These are phyloP conservation scores for Drosophila koepferae DNA, from an alignment of 2,888 invertebrate genomes.

Conservation along the genomic window DNA sequence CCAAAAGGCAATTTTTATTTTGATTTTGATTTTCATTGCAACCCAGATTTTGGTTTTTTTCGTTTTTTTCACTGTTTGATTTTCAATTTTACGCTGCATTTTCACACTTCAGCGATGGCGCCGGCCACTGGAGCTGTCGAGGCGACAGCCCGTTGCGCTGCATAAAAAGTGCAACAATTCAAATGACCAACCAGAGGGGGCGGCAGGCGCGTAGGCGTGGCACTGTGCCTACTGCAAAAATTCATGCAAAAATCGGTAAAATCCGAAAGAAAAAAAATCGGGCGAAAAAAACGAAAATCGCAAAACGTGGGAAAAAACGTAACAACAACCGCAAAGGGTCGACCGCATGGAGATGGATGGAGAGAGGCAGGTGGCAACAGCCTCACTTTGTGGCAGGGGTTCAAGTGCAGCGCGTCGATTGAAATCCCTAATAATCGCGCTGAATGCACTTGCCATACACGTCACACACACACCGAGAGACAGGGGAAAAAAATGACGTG, in stretches of 20 bases:
- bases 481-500: conserved; percentile 3
- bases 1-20: conserved; percentile 43
- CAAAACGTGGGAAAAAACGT: conserved; percentile 59
- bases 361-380: background rate
- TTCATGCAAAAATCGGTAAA: conserved; percentile 73
- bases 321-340: conserved; percentile 75
- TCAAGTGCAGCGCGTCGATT: conserved; percentile 76
- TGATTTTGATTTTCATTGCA: conserved; percentile 35
- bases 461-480: background rate
- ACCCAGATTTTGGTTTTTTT: conserved; percentile 1
- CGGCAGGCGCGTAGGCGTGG: conserved; percentile 8
- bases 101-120: conserved; percentile 72
- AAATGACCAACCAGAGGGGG: conserved; percentile 56
- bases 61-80: background rate
- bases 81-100: conserved; percentile 67
- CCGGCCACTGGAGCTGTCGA: conserved; percentile 26
- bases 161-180: conserved; percentile 81
- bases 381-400: conserved; percentile 11
- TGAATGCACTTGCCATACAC: conserved; percentile 68
- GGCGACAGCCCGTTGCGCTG: conserved; percentile 59
- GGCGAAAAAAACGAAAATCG: conserved; percentile 16
- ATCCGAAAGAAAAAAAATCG: conserved; percentile 11
- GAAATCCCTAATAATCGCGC: conserved; percentile 78
- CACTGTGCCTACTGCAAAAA: conserved; percentile 69
- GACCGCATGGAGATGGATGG: conserved; percentile 8